Evolutionary conservation across 2,888 invertebrate genomes (phyloP), one percentile per base, ranked within the genome.

Genomic region (Escarpia spicata): DNA sequence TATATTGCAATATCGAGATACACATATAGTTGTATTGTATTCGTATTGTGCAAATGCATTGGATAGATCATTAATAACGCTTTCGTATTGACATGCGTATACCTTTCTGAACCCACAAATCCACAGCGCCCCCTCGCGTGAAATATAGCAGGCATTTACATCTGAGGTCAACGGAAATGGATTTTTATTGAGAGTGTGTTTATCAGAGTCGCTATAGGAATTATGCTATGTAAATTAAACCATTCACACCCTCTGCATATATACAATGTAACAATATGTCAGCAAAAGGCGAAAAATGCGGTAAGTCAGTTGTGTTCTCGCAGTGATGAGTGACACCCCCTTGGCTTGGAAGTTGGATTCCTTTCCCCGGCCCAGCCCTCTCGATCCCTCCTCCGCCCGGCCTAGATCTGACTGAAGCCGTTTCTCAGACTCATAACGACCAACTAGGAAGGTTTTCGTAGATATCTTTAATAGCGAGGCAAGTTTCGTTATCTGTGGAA

Each of bases 231-330:
- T 75, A 75, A 75, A 75, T 75, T 26, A 75, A 75, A 75, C 3
- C 2, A 26, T 75, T 75, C 75, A n/a, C 26, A 75, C 26, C 75
- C 75, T 75, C 26, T 75, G 75, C 75, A 75, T n/a, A 75, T 75
- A 75, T 75, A 75, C 75, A 75, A 75, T 75, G 75, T 75, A 75
- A 75, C 15, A 26, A 75, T 75, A 75, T 75, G 75, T 75, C 75
- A 75, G 6, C 75, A 75, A 75, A 75, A 75, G 75, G 75, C 15
- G 75, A 75, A 75, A 75, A 75, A 75, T 75, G 75, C 75, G 75
- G 75, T 75, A 75, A 75, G 75, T 75, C 75, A 75, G 75, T 75
- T 75, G 19, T 75, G 75, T 75, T 75, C 75, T 75, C 26, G 26
- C 6, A 75, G 75, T 75, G 75, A 26, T n/a, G 75, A 75, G 75